Evolutionary conservation across 2,113 vertebrate species (phyloP).

Genomic region (Alligator sinensis): DNA sequence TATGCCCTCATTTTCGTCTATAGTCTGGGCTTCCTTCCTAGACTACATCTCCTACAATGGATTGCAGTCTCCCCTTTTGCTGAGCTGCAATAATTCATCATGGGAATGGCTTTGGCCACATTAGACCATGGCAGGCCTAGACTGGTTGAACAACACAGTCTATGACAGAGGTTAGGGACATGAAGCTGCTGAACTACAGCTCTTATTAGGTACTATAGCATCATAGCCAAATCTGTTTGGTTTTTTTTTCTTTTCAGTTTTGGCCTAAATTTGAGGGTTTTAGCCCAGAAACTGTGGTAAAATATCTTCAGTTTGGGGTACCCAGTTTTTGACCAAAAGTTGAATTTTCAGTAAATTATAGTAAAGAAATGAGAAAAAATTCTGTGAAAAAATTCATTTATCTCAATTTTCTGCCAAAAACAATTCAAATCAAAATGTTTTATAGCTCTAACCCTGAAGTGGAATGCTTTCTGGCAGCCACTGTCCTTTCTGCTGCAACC

Average conservation of each 20-base stretch:
- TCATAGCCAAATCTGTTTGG: not conserved
- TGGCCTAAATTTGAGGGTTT: not conserved
- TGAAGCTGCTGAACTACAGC: not conserved
- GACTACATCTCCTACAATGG: not conserved
- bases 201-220: slow-evolving; percentile 7
- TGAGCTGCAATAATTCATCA: not conserved
- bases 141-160: not conserved
- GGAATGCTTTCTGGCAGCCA: slow-evolving; percentile 60
- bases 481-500: slow-evolving; percentile 64
- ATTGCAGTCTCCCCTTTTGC: slow-evolving; percentile 14
- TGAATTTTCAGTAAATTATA: too few relatives aligned
- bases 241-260: slow-evolving; percentile 51
- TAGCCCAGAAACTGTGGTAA: not conserved
- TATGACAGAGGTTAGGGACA: not conserved
- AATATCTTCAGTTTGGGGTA: not conserved
- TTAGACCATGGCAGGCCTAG: not conserved
- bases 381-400: not conserved
- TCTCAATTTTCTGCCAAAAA: slow-evolving; percentile 22
- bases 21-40: slow-evolving; percentile 20
- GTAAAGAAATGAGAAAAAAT: too few relatives aligned
- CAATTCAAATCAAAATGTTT: slow-evolving; percentile 38
- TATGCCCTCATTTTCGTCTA: not conserved
- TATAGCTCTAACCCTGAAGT: slow-evolving; percentile 50
- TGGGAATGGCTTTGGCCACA: rapidly evolving
- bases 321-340: not conserved